Percentiles rank a stretch among this genome's conserved stretches.
These are phyloP conservation scores for Apis laboriosa DNA, from an alignment of 1,140 invertebrate species.

Conservation along the genomic window DNA sequence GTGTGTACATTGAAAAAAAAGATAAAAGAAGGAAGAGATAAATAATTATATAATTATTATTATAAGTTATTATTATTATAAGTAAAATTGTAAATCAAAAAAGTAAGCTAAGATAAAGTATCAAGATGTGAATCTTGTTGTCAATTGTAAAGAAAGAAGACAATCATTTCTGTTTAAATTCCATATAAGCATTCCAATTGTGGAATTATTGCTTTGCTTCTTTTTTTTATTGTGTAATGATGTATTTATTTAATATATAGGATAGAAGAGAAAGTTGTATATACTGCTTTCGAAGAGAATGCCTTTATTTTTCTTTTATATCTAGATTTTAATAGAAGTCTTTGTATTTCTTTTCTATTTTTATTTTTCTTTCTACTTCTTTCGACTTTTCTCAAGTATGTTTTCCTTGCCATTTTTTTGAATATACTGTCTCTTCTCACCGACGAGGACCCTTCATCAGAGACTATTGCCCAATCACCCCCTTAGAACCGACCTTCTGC, in stretches of 20 bases:
- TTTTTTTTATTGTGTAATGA: too few relatives aligned
- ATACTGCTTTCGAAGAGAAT: background rate
- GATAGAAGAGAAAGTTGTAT: background rate
- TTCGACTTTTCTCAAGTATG: background rate
- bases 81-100: too few relatives aligned
- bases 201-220: too few relatives aligned
- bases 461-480: constrained; percentile 22
- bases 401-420: background rate
- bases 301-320: background rate
- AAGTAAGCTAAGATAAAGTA: too few relatives aligned
- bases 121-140: too few relatives aligned
- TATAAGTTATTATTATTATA: too few relatives aligned
- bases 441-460: constrained; percentile 44
- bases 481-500: constrained; percentile 33
- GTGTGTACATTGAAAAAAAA: background rate
- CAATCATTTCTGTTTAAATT: too few relatives aligned
- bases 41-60: too few relatives aligned
- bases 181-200: too few relatives aligned
- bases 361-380: background rate
- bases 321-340: constrained; percentile 6
- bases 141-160: too few relatives aligned
- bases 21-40: background rate
- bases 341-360: constrained; percentile 6
- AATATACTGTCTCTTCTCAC: constrained; percentile 1
- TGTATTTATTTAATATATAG: background rate